These are phyloP conservation scores for Habroteleia sp. DNA, from an alignment of 2,888 invertebrate species.

Conservation along the genomic window DNA sequence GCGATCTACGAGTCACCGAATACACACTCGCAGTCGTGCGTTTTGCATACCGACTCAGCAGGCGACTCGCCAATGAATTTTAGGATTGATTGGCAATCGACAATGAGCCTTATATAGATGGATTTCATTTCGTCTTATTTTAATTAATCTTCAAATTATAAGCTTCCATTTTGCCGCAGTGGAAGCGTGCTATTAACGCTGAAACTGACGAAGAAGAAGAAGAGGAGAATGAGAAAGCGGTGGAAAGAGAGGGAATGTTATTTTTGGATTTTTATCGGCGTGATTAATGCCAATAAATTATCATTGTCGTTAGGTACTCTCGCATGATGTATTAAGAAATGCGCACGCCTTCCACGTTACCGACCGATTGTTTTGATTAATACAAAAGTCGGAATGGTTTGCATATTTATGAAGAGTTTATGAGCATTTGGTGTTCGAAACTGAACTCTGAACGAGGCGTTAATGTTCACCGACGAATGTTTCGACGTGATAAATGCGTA, in stretches of 20 bases:
- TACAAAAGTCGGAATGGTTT: constrained; percentile 33
- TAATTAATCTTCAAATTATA: constrained; percentile 50
- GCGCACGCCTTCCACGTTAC: constrained; percentile 19
- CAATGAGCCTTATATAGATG: constrained; percentile 53
- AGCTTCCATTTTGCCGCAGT: constrained; percentile 17
- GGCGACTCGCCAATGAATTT: constrained; percentile 61
- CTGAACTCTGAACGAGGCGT: constrained; percentile 41
- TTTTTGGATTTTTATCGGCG: constrained; percentile 50
- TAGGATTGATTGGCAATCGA: constrained; percentile 59
- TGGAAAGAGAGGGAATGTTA: too few species aligned
- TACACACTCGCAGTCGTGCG: constrained; percentile 27
- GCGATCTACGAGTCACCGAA: constrained; percentile 59
- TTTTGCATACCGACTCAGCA: constrained; percentile 66
- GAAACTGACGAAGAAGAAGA: not conserved
- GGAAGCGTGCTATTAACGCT: not conserved
- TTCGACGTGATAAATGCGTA: constrained; percentile 13
- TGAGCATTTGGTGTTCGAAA: constrained; percentile 14
- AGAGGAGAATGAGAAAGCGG: not conserved
- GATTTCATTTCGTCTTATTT: constrained; percentile 27
- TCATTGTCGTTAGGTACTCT: constrained; percentile 50
- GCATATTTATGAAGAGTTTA: constrained; percentile 51
- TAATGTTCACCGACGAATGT: constrained; percentile 23
- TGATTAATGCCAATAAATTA: constrained; percentile 52
- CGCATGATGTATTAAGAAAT: constrained; percentile 39
- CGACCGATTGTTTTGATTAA: constrained; percentile 40